Evolutionary conservation across 2,113 vertebrate genomes (phyloP).

Genomic region (Pluvianellus socialis): DNA sequence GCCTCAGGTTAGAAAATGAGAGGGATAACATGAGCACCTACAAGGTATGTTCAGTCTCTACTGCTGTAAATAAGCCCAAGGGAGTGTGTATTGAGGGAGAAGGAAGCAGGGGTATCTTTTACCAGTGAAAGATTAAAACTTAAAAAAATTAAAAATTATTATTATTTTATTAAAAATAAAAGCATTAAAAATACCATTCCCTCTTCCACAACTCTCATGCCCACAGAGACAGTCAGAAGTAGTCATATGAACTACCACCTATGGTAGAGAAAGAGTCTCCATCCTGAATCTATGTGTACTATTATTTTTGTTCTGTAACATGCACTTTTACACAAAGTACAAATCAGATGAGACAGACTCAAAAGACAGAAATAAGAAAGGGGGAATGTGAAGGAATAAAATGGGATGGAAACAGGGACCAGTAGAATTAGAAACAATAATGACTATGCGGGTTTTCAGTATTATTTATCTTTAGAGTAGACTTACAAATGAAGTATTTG

Average conservation of each 20-base stretch:
- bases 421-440: not conserved
- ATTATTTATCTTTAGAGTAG: not conserved
- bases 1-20: not conserved
- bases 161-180: too few relatives aligned
- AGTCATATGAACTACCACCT: not conserved
- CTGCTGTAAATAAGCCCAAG: not conserved
- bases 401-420: not conserved
- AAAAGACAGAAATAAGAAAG: not conserved
- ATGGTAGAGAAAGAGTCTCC: not conserved
- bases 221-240: not conserved
- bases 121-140: not conserved
- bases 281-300: not conserved
- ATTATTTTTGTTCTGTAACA: not conserved
- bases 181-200: not conserved
- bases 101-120: not conserved
- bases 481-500: not conserved
- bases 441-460: not conserved
- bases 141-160: too few relatives aligned
- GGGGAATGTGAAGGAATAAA: not conserved
- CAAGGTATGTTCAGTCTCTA: not conserved
- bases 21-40: not conserved
- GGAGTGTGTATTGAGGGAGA: not conserved
- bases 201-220: not conserved
- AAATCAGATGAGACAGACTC: not conserved
- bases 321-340: not conserved